These are phyloP conservation scores for Girardia tigrina DNA, from an alignment of 2,888 invertebrate species.

Conservation along the genomic window DNA sequence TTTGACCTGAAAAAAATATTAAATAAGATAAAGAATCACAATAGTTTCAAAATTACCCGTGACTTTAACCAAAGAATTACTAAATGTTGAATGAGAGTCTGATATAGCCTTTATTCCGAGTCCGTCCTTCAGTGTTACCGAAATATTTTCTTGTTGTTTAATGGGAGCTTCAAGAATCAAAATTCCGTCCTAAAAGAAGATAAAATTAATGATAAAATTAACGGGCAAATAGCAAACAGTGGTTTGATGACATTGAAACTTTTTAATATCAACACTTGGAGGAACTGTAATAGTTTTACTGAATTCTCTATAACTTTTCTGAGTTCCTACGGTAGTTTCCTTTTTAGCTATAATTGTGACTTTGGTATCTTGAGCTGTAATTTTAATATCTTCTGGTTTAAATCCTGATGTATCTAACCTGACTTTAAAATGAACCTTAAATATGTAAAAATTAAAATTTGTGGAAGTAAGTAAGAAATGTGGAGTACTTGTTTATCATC, in stretches of 20 bases:
- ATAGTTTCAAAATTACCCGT: background rate
- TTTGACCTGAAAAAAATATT: background rate
- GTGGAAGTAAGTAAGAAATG: background rate
- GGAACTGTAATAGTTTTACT: conserved; percentile 6
- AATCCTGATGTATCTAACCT: conserved; percentile 18
- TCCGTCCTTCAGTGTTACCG: conserved; percentile 17
- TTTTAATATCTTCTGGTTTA: conserved; percentile 27
- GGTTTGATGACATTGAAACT: conserved; percentile 25
- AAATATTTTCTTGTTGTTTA: conserved; percentile 11
- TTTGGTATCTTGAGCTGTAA: background rate
- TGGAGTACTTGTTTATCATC: background rate
- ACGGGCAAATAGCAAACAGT: background rate
- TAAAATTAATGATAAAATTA: background rate
- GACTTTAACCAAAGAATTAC: conserved; percentile 9
- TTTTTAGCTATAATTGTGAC: background rate
- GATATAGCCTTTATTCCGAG: conserved; percentile 18
- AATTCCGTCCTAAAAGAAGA: conserved; percentile 16
- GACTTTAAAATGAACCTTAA: conserved; percentile 27
- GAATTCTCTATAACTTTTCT: background rate
- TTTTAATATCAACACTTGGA: background rate
- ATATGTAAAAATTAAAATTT: background rate
- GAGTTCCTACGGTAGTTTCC: background rate
- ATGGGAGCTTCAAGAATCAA: conserved; percentile 29
- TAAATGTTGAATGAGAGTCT: background rate
- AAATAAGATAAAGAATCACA: background rate